phyloP scores from a whole-genome alignment of 2,888 invertebrate species.

The Teinopalpus imperialis region DNA sequence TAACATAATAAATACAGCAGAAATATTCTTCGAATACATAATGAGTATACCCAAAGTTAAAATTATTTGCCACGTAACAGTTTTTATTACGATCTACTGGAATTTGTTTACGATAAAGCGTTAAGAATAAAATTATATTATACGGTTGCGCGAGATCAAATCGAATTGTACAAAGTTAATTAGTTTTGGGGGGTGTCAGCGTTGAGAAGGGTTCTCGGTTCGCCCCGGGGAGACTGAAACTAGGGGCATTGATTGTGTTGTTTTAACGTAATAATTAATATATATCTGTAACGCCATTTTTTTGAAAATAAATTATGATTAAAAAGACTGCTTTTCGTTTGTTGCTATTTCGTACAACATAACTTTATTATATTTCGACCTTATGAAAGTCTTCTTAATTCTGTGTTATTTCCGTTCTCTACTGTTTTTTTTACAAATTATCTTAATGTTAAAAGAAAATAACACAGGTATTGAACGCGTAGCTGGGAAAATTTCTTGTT shows the following conservation, averaged over 20 bases:
- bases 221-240: slow-evolving; percentile 32
- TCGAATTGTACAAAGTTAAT: slow-evolving; percentile 70
- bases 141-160: slow-evolving; percentile 57
- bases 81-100: slow-evolving; percentile 21
- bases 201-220: slow-evolving; percentile 53
- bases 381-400: no score
- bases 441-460: no score
- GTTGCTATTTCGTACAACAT: no score
- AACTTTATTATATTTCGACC: no score
- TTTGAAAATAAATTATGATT: no score
- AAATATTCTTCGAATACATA: neutral
- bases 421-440: slow-evolving; percentile 71
- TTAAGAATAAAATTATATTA: slow-evolving; percentile 46
- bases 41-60: slow-evolving; percentile 1
- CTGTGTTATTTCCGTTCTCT: no score
- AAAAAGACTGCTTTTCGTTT: no score
- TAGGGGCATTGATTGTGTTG: slow-evolving; percentile 37
- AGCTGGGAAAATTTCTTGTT: no score
- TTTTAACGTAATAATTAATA: slow-evolving; percentile 42
- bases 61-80: slow-evolving; percentile 19
- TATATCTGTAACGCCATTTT: slow-evolving; percentile 54
- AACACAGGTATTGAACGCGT: no score
- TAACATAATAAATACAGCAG: no score
- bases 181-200: slow-evolving; percentile 52
- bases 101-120: slow-evolving; percentile 25